phyloP scores from a whole-genome alignment of 2,888 invertebrate genomes.

The Epicampocera succincta region DNA sequence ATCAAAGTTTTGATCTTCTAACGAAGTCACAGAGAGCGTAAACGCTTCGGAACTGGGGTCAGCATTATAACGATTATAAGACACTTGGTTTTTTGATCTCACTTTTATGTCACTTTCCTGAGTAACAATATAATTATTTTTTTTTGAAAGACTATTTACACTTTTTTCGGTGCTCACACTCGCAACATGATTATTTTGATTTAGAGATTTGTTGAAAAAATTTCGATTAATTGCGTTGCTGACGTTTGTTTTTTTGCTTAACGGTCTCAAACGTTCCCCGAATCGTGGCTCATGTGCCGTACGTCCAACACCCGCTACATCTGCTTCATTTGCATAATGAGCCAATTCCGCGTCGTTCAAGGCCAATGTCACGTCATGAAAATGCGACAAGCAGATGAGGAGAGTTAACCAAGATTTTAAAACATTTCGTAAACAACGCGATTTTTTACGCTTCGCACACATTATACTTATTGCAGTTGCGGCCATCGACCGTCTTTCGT shows the following conservation, averaged over 20 bases:
- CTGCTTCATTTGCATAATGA: slow-evolving; percentile 62
- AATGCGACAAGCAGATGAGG: slow-evolving; percentile 44
- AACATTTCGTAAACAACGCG: slow-evolving; percentile 59
- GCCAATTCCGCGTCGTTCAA: slow-evolving; percentile 59
- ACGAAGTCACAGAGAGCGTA: slow-evolving; percentile 63
- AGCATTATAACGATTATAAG: slow-evolving; percentile 56
- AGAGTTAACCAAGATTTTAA: slow-evolving; percentile 40
- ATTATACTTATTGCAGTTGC: slow-evolving; percentile 64
- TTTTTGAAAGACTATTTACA: slow-evolving; percentile 74
- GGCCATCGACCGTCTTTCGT: slow-evolving; percentile 77
- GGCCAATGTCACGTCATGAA: slow-evolving; percentile 67
- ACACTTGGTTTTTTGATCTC: slow-evolving; percentile 65
- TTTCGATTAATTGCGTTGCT: slow-evolving; percentile 38
- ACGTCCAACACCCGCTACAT: slow-evolving; percentile 68
- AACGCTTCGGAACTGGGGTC: slow-evolving; percentile 57
- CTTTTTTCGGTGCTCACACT: slow-evolving; percentile 69
- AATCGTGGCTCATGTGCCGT: slow-evolving; percentile 75
- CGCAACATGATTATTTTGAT: slow-evolving; percentile 46
- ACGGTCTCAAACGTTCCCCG: slow-evolving; percentile 78
- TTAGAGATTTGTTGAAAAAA: slow-evolving; percentile 58
- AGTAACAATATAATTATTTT: slow-evolving; percentile 73
- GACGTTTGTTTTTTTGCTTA: slow-evolving; percentile 74
- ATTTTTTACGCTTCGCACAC: slow-evolving; percentile 64
- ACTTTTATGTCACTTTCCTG: slow-evolving; percentile 72
- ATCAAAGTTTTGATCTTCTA: slow-evolving; percentile 55